Conservation (phyloP, 2,797 vertebrate species). For the Chiropotes sagulatus region DNA sequence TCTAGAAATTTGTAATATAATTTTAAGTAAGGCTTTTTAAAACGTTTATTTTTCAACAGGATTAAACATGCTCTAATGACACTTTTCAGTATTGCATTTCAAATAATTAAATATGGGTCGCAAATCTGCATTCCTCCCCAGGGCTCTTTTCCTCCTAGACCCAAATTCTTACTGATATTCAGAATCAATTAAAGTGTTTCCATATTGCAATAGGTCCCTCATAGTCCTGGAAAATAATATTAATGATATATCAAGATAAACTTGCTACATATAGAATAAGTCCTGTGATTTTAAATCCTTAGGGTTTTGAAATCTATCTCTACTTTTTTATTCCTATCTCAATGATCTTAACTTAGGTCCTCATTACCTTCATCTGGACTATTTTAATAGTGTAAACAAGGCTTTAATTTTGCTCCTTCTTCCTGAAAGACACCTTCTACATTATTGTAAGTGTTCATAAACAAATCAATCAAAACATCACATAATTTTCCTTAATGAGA, state of each 20-base stretch:
- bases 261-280: not conserved
- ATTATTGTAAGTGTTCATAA: not conserved
- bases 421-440: not conserved
- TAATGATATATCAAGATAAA: not conserved
- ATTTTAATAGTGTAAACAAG: not conserved
- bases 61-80: not conserved
- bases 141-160: not conserved
- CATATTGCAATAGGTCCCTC: fast-evolving
- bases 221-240: not conserved
- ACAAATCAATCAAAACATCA: not conserved
- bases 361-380: not conserved
- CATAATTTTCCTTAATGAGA: not conserved
- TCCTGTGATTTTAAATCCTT: not conserved
- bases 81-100: not conserved
- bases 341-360: not conserved
- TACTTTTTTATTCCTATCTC: not conserved
- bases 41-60: not conserved
- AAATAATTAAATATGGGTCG: not conserved
- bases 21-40: not conserved
- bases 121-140: not conserved
- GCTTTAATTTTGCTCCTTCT: not conserved
- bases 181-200: not conserved
- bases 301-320: not conserved
- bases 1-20: not conserved
- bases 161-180: not conserved